Conservation (phyloP, 37 sponge, comb jelly and placozoan species). For the Chondrilla cf. caribensis region DNA sequence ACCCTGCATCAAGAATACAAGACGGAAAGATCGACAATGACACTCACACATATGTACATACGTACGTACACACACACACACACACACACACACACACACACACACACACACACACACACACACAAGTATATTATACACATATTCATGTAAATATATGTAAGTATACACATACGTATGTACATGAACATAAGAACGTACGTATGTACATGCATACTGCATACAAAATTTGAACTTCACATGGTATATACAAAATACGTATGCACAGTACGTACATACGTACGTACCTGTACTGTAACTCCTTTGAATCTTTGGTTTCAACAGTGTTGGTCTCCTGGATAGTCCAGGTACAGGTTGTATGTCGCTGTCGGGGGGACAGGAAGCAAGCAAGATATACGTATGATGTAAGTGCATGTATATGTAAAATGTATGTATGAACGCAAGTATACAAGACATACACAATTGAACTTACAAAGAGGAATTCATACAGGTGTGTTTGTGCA, state of each 20-base stretch:
- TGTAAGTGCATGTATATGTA: background rate
- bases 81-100: background rate
- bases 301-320: slow-evolving; percentile 4
- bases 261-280: background rate
- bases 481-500: background rate
- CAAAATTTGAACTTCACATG: background rate
- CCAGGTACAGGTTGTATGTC: background rate
- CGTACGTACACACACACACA: background rate
- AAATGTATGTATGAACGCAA: background rate
- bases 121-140: background rate
- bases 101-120: background rate
- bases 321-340: slow-evolving; percentile 5
- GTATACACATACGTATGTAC: background rate
- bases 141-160: background rate
- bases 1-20: background rate
- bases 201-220: background rate
- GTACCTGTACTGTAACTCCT: too few species aligned
- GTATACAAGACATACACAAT: background rate
- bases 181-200: background rate
- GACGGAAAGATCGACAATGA: background rate
- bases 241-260: background rate
- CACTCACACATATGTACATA: background rate
- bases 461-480: background rate
- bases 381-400: too few species aligned
- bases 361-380: too few species aligned